Evolutionary conservation across 1,140 invertebrate species (phyloP), one percentile per base, ranked within the genome.

Genomic region (Diprion similis): DNA sequence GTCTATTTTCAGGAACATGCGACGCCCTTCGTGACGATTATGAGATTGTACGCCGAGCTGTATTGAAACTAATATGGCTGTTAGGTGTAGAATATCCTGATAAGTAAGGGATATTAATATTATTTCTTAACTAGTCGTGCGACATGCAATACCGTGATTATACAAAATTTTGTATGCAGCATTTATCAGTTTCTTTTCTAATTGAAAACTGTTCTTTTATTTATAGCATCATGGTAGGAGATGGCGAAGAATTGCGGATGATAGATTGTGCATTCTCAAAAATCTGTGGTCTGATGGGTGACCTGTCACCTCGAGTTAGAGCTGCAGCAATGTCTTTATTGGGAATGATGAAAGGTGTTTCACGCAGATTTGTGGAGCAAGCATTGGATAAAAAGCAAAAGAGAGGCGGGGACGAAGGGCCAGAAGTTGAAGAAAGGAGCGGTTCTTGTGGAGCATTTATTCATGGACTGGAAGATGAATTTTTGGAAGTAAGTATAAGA

Each of bases 341-440:
- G 51, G 98, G 98, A 10, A 92, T 92, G 46, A 95, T 99, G 90
- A 93, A 93, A 72, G 91, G 91, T 70, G 97, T 99, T 7, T 96
- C 96, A 72, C 91, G 94, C 66, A 91, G 93, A 73, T 99, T 98
- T 86, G 89, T 99, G 47, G 93, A 97, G 80, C 98, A 99, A 89
- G 99, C 98, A 0, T 86, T 99, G 2, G 98, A 99, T 83, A 99
- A 99, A 87, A 99, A 99, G 83, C 89, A 99, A n/a, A 99, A 99
- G 95, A 70, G 83, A 46, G 83, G 98, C 93, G 76, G 97, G 97
- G 88, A 96, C 96, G 94, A 95, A 94, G 84, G 93, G 86, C 89
- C 88, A 75, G 85, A 86, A 78, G 81, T 86, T 13, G 86, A 87
- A 78, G 86, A 88, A 76, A 94, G 94, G 48, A 97, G 95, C 80